Conservation (phyloP, 2,888 invertebrate genomes). For the Emmelina monodactyla region DNA sequence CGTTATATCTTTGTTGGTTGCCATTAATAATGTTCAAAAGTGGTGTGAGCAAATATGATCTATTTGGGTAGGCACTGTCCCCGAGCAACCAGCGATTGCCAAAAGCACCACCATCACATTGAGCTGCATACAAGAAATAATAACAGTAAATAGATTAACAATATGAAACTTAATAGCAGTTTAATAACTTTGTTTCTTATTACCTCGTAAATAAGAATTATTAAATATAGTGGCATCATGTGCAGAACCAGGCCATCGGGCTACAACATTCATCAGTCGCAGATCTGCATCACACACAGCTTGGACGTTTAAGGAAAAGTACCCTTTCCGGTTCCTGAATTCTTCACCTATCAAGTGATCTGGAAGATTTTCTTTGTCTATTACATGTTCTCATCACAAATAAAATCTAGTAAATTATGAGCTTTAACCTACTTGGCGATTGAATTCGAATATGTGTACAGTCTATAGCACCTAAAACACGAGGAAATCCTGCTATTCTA, state of each 20-base stretch:
- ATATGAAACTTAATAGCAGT: neutral
- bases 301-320: slow-evolving; percentile 14
- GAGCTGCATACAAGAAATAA: slow-evolving; percentile 10
- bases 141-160: neutral
- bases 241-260: slow-evolving; percentile 16
- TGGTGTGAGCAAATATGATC: slow-evolving; percentile 13
- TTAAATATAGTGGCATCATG: slow-evolving; percentile 17
- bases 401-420: too few relatives aligned
- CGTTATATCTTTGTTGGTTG: slow-evolving; percentile 8
- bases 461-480: slow-evolving; percentile 14
- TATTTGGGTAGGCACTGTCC: slow-evolving; percentile 13
- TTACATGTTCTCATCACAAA: too few relatives aligned
- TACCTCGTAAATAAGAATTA: slow-evolving; percentile 11
- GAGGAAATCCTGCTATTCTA: slow-evolving; percentile 11
- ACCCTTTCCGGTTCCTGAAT: slow-evolving; percentile 12
- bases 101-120: slow-evolving; percentile 13
- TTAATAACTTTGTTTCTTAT: slow-evolving; percentile 1
- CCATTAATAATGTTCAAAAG: slow-evolving; percentile 7
- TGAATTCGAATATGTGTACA: slow-evolving; percentile 14
- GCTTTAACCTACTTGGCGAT: slow-evolving; percentile 10
- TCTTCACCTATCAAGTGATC: slow-evolving; percentile 6
- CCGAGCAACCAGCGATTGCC: slow-evolving; percentile 14
- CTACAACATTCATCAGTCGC: slow-evolving; percentile 13
- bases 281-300: slow-evolving; percentile 15
- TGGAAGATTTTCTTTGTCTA: too few relatives aligned